These are phyloP conservation scores for Cyprinus carpio DNA, from an alignment of 2,113 vertebrate species.

Conservation along the genomic window DNA sequence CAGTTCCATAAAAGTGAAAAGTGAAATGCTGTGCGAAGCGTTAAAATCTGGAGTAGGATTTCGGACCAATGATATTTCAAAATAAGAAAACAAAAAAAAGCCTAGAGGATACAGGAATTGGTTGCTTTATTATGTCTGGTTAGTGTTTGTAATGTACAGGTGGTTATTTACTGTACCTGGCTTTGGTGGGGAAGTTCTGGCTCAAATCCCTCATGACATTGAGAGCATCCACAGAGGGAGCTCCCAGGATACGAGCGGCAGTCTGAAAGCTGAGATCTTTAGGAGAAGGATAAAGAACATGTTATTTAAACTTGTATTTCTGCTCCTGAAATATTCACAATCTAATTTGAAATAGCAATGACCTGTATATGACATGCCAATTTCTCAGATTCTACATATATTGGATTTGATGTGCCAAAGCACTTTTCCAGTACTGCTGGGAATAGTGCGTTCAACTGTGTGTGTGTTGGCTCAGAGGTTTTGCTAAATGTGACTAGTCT, in stretches of 20 bases:
- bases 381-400: neutral
- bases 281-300: neutral
- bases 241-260: conserved; percentile 89
- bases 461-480: conserved; percentile 19
- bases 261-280: conserved; percentile 97
- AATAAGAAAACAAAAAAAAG: neutral
- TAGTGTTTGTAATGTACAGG: neutral
- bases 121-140: neutral
- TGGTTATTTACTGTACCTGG: conserved; percentile 83
- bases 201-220: conserved; percentile 95
- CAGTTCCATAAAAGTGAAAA: no score
- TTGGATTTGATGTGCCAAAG: neutral
- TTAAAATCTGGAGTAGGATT: neutral
- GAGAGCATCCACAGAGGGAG: conserved; percentile 85
- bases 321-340: neutral
- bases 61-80: neutral
- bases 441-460: conserved; percentile 3
- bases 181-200: conserved; percentile 98
- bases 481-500: conserved; percentile 14
- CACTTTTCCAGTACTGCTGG: neutral
- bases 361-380: neutral
- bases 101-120: neutral
- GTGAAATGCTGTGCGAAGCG: neutral
- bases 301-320: neutral
- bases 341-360: neutral